These are phyloP conservation scores for Orientallactaga bullata DNA, from an alignment of 2,113 vertebrate genomes.

Conservation along the genomic window DNA sequence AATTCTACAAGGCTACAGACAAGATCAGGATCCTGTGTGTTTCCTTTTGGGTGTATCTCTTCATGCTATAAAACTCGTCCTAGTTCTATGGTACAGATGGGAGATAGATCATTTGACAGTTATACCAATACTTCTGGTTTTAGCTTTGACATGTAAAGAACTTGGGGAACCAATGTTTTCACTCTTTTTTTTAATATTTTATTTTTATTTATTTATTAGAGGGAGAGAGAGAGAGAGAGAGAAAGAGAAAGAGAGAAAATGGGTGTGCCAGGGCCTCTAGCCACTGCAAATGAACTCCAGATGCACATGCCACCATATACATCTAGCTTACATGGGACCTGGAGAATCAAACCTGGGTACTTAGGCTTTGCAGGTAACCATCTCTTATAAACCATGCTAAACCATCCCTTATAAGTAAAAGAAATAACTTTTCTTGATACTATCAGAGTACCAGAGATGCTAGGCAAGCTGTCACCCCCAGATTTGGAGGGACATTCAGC, in stretches of 20 bases:
- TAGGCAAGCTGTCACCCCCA: not conserved
- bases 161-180: not conserved
- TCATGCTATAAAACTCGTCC: not conserved
- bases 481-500: not conserved
- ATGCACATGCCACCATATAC: too few species aligned
- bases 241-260: too few species aligned
- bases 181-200: too few species aligned
- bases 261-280: too few species aligned
- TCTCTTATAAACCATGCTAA: too few species aligned
- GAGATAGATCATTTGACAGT: not conserved
- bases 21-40: not conserved
- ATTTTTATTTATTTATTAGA: too few species aligned
- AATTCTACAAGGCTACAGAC: not conserved
- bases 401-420: not conserved
- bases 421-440: not conserved
- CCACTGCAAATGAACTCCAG: too few species aligned
- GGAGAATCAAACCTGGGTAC: too few species aligned
- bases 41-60: not conserved
- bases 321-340: too few species aligned
- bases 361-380: too few species aligned
- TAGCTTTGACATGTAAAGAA: not conserved
- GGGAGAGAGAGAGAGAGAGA: too few species aligned
- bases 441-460: not conserved
- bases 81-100: not conserved
- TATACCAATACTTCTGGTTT: not conserved